Evolutionary conservation across 1,140 invertebrate genomes (phyloP), one percentile per base, ranked within the genome.

Genomic region (Reticulitermes speratus): DNA sequence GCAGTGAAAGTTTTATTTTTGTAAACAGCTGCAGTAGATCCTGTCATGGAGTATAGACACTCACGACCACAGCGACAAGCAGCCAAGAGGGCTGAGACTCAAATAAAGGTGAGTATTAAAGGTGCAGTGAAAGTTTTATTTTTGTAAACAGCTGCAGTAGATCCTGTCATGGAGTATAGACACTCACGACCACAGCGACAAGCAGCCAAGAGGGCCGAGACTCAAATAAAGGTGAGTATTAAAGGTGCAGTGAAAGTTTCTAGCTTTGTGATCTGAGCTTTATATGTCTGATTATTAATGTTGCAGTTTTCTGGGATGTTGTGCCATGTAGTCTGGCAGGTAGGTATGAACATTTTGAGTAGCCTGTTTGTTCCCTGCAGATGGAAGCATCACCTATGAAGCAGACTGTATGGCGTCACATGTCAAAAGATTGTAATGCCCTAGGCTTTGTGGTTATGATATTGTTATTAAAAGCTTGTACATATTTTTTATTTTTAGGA

Each of bases 121-220:
- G 23, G 30, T 82, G 19, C 38, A 38, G 38, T 38, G 38, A 38
- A 38, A 38, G 38, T 38, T 38, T 38, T 38, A 38, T 38, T 38
- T n/a, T n/a, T 25, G 19, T 52, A 84, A 6, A 84, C 32, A 52
- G 83, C 44, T 52, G 7, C 52, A 59, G 23, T 30, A 30, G 52
- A 84, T 0, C n/a, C 30, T 30, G 44, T 52, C 0, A 6, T 30
- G 3, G 85, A 83, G 69, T n/a, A 69, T 25, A 82, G 85, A 30
- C 69, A 75, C 23, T 32, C 82, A 75, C 86, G 86, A 44, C 89
- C 89, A 44, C 87, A 89, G 84, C 82, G 89, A 87, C 87, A 87
- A 86, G 90, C 89, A 83, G 90, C 89, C n/a, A 88, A 88, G 83
- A 88, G 87, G 83, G 89, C 89, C 16, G 89, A 88, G 84, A 88